phyloP scores from a whole-genome alignment of 1,140 invertebrate species.

The Geopemphigus sp. region DNA sequence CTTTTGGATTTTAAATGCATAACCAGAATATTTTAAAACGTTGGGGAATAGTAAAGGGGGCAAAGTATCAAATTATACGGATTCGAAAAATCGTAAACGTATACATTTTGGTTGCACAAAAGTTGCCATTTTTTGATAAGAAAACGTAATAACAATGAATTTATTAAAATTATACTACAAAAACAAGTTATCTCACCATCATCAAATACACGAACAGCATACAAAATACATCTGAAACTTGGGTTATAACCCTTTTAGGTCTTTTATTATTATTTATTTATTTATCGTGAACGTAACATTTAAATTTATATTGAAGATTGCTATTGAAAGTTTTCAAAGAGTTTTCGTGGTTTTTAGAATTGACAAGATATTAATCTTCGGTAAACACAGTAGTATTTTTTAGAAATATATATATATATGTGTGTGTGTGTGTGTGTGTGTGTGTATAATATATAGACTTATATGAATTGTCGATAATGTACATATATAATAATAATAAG shows the following conservation, averaged over 20 bases:
- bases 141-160: not conserved
- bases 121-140: constrained; percentile 23
- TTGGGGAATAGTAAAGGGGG: not conserved
- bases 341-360: constrained; percentile 12
- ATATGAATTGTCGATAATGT: not conserved
- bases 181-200: not conserved
- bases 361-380: constrained; percentile 17
- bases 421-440: too few relatives aligned
- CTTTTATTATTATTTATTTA: constrained; percentile 16
- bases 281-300: constrained; percentile 23
- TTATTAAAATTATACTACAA: constrained; percentile 7
- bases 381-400: constrained; percentile 9
- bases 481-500: constrained; percentile 7
- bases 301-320: constrained; percentile 25
- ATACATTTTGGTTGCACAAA: not conserved
- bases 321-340: constrained; percentile 22
- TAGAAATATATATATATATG: constrained; percentile 6
- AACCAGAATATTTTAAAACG: constrained; percentile 3
- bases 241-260: not conserved
- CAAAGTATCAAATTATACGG: not conserved
- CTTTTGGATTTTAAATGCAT: not conserved
- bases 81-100: not conserved
- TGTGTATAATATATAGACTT: too few relatives aligned
- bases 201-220: not conserved
- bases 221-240: constrained; percentile 14